Evolutionary conservation across 2,888 invertebrate genomes (phyloP), one percentile per base, ranked within the genome.

Genomic region (Nephrocerus scutellatus): DNA sequence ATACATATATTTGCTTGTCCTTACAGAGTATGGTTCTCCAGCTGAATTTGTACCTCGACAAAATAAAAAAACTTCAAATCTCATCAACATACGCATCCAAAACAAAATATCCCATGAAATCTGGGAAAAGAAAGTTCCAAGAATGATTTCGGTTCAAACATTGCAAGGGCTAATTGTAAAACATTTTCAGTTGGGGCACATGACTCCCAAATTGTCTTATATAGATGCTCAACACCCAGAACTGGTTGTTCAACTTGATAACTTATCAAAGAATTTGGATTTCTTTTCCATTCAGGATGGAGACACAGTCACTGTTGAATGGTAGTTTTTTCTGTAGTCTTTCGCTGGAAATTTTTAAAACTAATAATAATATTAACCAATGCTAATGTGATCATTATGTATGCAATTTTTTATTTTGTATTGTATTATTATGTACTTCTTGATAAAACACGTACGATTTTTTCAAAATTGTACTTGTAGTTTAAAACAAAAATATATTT

Each of bases 211-310:
- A 29, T 52, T 69, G 6, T 61, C 56, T 42, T 71, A 79, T 43
- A 54, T 75, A 3, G 77, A 80, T 52, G 72, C 72, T 9, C 68
- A 73, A 49, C 71, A 75, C 65, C 63, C 75, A 5, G 76, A 79
- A 13, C 76, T 84, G 8, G 79, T 84, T 59, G 82, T 90, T 51
- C 71, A 72, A 39, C 66, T 93, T 49, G 85, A 90, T 49, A 89
- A 90, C 61, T 81, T 80, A 42, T 79, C 87, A 56, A 85, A 88
- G 63, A 82, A 85, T 56, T 70, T 93, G 26, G 78, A 80, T 32
- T 88, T 80, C 63, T 93, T 82, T 68, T 88, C 90, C 1, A 72
- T 92, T 25, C 84, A 86, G 69, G 81, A 84, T 55, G 86, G 84
- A 43, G 90, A 92, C 68, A 78, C 74, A 42, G 80, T 93, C 51